A percentile compares a stretch with the other conserved stretches of the same genome.
phyloP scores from a whole-genome alignment of 2,888 invertebrate species.

The Epirrita christyi region DNA sequence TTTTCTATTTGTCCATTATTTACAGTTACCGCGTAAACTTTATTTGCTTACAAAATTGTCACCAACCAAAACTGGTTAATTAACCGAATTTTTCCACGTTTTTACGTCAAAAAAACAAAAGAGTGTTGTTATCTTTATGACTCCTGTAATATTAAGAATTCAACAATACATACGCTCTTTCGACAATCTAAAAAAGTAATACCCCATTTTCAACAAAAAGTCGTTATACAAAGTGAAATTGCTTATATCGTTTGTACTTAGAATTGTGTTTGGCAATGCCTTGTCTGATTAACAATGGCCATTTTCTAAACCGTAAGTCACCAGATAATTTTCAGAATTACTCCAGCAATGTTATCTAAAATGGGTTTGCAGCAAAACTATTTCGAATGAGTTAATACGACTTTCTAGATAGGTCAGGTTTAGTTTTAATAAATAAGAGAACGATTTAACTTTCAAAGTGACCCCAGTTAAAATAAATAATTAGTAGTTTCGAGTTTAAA shows the following conservation, averaged over 20 bases:
- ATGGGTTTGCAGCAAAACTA: conserved; percentile 37
- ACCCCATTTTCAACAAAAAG: not conserved
- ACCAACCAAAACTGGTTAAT: no score
- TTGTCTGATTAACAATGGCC: conserved; percentile 16
- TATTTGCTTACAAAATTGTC: no score
- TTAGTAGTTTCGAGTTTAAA: conserved; percentile 11
- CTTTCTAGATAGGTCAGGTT: conserved; percentile 23
- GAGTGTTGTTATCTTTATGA: no score
- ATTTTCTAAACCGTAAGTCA: conserved; percentile 35
- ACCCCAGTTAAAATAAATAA: conserved; percentile 16
- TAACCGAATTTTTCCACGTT: no score
- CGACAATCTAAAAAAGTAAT: not conserved
- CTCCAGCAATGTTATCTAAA: conserved; percentile 36
- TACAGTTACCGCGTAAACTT: no score
- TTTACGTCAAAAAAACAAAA: no score
- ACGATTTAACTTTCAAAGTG: conserved; percentile 15
- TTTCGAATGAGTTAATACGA: conserved; percentile 35
- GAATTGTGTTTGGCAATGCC: conserved; percentile 24
- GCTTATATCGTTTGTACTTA: conserved; percentile 8
- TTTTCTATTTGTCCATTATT: no score
- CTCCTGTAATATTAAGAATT: no score
- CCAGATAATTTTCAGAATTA: conserved; percentile 33
- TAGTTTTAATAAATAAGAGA: conserved; percentile 25
- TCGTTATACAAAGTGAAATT: conserved; percentile 10
- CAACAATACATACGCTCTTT: no score